Evolutionary conservation across 2,113 vertebrate genomes (phyloP).

Genomic region (Antennarius striatus): DNA sequence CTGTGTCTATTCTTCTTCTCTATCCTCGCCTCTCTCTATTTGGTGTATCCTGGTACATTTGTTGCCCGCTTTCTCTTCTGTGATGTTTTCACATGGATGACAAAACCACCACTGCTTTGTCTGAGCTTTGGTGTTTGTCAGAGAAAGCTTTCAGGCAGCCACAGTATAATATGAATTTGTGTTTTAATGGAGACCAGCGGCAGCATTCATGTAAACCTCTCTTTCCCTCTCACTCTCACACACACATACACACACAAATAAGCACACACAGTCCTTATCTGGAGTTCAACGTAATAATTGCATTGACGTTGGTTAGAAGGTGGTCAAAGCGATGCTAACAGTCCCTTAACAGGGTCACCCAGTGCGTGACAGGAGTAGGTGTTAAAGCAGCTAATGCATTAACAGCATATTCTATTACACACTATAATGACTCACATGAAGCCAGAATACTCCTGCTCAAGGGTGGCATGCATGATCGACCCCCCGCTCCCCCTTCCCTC

Average conservation of each 20-base stretch:
- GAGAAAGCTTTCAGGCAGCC: neutral
- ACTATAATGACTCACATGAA: slow-evolving; percentile 5
- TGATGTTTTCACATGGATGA: neutral
- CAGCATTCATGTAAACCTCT: neutral
- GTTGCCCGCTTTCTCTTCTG: no score
- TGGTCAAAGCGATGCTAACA: slow-evolving; percentile 43
- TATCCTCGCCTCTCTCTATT: no score
- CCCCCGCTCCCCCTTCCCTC: neutral
- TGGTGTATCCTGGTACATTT: no score
- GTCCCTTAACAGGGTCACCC: slow-evolving; percentile 40
- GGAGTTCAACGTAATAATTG: slow-evolving; percentile 56
- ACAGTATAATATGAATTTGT: neutral
- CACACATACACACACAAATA: slow-evolving; percentile 1
- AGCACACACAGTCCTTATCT: slow-evolving; percentile 15
- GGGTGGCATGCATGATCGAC: slow-evolving; percentile 8
- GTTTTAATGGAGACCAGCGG: slow-evolving; percentile 10
- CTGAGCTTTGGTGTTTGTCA: no score
- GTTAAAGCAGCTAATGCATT: slow-evolving; percentile 32
- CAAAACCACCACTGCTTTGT: neutral
- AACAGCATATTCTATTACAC: slow-evolving; percentile 30
- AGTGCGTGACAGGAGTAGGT: slow-evolving; percentile 36
- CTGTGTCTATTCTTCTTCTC: slow-evolving; percentile 2
- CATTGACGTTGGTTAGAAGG: slow-evolving; percentile 21
- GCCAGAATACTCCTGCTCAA: slow-evolving; percentile 14
- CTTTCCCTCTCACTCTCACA: no score